Evolutionary conservation across 2,113 vertebrate genomes (phyloP), one percentile per base, ranked within the genome.

Genomic region (Pedetes capensis): DNA sequence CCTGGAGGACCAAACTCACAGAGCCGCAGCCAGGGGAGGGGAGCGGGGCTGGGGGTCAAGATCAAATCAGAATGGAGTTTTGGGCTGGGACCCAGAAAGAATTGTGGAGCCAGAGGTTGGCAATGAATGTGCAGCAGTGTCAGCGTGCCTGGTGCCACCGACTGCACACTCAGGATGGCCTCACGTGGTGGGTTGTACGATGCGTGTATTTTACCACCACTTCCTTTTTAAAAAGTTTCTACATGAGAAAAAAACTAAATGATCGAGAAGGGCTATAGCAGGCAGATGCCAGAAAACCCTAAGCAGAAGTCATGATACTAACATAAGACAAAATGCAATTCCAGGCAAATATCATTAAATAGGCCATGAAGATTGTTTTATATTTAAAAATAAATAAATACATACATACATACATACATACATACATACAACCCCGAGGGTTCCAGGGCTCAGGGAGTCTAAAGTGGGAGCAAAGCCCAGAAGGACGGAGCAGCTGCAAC

Each of bases 401-500:
- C n/a, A n/a, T n/a, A n/a, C n/a, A n/a, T n/a, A n/a, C n/a, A n/a
- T n/a, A n/a, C n/a, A n/a, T n/a, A n/a, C n/a, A n/a, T n/a, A n/a
- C n/a, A n/a, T n/a, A n/a, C n/a, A n/a, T n/a, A n/a, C n/a, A n/a
- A n/a, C n/a, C n/a, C n/a, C n/a, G 68, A 74, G 49, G 9, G 37
- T 64, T 83, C 88, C 75, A 32, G 55, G 69, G 0, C 0, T 9
- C 5, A 11, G 11, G 32, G 32, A 0, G 0, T 37, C 79, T 14
- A 53, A 47, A 61, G 68, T 22, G 16, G 22, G 37, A n/a, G 61
- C 6, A 13, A 80, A 27, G 37, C 0, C 22, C 16, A 39, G 34
- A 20, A 53, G 37, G 23, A 29, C 0, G 27, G 4, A 14, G 27
- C 14, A 14, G 12, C 44, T 75, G n/a, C 53, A 55, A 6, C 18